phyloP scores from a whole-genome alignment of 2,113 vertebrate species.

The Platanista minor region DNA sequence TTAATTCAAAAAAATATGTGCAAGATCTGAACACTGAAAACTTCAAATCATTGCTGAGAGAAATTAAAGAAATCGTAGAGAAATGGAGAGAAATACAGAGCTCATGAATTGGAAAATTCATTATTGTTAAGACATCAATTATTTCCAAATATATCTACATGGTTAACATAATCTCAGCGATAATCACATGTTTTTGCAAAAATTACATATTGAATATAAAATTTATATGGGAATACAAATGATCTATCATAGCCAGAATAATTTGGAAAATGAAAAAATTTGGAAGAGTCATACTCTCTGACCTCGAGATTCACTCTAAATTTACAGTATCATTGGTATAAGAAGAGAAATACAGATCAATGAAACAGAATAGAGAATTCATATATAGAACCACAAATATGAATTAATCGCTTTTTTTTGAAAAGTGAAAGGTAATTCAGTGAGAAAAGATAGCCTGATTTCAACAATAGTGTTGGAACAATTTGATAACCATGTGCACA shows the following conservation, averaged over 20 bases:
- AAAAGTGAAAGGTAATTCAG: neutral
- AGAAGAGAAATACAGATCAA: neutral
- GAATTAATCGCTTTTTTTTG: neutral
- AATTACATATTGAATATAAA: neutral
- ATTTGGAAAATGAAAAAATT: neutral
- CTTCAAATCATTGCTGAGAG: neutral
- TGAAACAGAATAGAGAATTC: neutral
- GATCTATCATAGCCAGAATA: neutral
- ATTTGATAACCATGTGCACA: neutral
- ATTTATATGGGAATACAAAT: neutral
- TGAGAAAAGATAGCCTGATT: neutral
- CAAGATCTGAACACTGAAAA: neutral
- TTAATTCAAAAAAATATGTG: neutral
- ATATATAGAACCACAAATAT: neutral
- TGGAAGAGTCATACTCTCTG: neutral
- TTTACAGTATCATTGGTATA: neutral
- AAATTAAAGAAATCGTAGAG: neutral
- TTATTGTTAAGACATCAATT: neutral
- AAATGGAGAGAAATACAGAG: neutral
- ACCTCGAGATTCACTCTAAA: neutral
- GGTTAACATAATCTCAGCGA: neutral
- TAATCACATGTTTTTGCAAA: conserved; percentile 5
- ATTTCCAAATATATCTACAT: neutral
- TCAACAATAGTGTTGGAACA: neutral
- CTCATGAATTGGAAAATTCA: neutral